Percentiles rank a stretch among this genome's conserved stretches.
Evolutionary conservation across 2,797 vertebrate species (phyloP).

Genomic region (Propithecus perrieri): DNA sequence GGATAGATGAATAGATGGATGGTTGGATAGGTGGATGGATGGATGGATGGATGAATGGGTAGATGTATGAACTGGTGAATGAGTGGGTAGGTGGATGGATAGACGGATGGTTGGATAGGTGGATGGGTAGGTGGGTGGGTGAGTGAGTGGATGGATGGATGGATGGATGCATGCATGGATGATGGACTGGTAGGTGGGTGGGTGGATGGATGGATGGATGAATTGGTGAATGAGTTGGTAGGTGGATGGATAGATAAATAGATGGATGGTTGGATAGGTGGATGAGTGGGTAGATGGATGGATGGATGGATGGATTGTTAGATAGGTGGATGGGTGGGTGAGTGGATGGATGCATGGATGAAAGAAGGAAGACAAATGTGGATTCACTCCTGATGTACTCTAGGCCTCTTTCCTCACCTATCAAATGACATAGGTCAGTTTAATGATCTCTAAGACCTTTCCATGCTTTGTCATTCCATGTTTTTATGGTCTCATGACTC

Average conservation of each 20-base stretch:
- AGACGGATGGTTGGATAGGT: too few relatives aligned
- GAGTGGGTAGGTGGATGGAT: too few relatives aligned
- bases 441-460: background rate
- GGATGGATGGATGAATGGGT: too few relatives aligned
- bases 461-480: background rate
- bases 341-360: background rate
- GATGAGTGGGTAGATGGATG: background rate
- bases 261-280: background rate
- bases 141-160: too few relatives aligned
- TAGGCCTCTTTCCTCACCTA: background rate
- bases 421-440: background rate
- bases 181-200: accelerated
- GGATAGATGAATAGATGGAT: too few relatives aligned
- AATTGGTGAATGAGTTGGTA: too few relatives aligned
- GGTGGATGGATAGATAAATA: too few relatives aligned
- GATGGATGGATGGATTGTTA: background rate
- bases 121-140: too few relatives aligned
- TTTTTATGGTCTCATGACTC: background rate
- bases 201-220: too few relatives aligned
- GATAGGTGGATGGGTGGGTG: accelerated
- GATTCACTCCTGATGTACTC: background rate
- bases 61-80: too few relatives aligned
- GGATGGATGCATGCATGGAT: too few relatives aligned
- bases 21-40: too few relatives aligned
- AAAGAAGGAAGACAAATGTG: background rate